phyloP scores from a whole-genome alignment of 1,140 invertebrate genomes.

The Drosophila lini region DNA sequence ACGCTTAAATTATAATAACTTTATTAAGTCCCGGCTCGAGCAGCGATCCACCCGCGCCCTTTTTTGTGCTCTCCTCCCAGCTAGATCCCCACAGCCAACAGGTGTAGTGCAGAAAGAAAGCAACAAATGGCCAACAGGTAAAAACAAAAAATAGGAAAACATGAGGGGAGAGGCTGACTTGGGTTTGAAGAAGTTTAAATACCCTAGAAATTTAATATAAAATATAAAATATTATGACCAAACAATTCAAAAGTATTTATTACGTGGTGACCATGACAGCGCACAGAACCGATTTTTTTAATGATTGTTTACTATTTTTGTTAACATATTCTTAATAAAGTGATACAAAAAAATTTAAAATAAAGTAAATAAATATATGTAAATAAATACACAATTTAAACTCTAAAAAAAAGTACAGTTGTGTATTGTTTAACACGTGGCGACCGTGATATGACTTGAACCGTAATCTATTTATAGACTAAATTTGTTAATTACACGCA shows the following conservation, averaged over 20 bases:
- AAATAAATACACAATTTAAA: too few relatives aligned
- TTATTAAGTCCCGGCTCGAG: conserved; percentile 70
- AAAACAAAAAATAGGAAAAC: conserved; percentile 39
- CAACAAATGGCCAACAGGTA: conserved; percentile 66
- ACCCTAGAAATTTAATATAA: not conserved
- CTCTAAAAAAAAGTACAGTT: too few relatives aligned
- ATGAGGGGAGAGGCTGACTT: conserved; percentile 3
- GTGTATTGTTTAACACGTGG: too few relatives aligned
- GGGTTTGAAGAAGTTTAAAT: not conserved
- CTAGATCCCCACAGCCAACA: conserved; percentile 51
- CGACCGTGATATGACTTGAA: not conserved
- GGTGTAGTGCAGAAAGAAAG: conserved; percentile 74
- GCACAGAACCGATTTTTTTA: too few relatives aligned
- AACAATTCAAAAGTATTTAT: too few relatives aligned
- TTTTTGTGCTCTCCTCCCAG: conserved; percentile 21
- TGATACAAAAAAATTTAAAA: too few relatives aligned
- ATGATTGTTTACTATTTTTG: too few relatives aligned
- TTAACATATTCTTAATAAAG: too few relatives aligned
- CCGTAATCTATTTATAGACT: not conserved
- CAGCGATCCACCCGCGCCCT: conserved; percentile 21
- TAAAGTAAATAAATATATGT: too few relatives aligned
- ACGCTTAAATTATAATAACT: conserved; percentile 83
- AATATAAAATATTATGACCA: too few relatives aligned
- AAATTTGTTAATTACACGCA: too few relatives aligned
- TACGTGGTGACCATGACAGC: too few relatives aligned